These are phyloP conservation scores for Corythaeola cristata DNA, from an alignment of 2,113 vertebrate genomes.

Conservation along the genomic window DNA sequence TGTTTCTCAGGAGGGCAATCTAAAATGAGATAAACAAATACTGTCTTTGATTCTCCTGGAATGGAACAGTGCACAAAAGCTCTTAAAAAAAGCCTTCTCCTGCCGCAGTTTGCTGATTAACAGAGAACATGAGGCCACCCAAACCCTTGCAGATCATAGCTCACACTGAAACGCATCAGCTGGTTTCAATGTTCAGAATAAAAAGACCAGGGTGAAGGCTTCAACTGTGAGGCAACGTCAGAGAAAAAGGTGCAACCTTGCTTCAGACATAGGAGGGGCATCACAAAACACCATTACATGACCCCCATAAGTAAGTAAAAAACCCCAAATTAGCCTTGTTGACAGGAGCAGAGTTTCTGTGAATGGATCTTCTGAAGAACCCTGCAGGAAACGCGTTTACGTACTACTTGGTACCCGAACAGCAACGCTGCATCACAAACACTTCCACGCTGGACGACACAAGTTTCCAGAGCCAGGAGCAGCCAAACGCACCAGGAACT, in stretches of 20 bases:
- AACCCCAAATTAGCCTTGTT: rapidly evolving
- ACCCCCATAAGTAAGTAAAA: no score
- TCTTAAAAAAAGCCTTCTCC: not conserved
- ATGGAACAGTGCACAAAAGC: not conserved
- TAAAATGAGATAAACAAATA: not conserved
- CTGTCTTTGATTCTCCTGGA: not conserved
- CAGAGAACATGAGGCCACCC: not conserved
- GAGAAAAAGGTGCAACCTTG: not conserved
- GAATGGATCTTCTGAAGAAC: rapidly evolving
- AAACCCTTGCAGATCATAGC: not conserved
- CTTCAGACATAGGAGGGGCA: not conserved
- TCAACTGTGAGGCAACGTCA: not conserved
- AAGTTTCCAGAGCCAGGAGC: no score
- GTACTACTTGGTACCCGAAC: rapidly evolving
- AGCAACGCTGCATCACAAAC: rapidly evolving
- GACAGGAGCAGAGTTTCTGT: not conserved
- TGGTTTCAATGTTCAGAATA: not conserved
- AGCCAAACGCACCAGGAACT: not conserved
- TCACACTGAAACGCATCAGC: not conserved
- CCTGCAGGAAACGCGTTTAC: rapidly evolving
- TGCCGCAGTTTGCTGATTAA: not conserved
- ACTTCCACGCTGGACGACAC: rapidly evolving
- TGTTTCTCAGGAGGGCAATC: not conserved
- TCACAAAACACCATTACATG: rapidly evolving
- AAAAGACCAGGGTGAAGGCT: not conserved